Evolutionary conservation across 1,140 invertebrate species (phyloP), one percentile per base, ranked within the genome.

Genomic region (Cephus cinctus): DNA sequence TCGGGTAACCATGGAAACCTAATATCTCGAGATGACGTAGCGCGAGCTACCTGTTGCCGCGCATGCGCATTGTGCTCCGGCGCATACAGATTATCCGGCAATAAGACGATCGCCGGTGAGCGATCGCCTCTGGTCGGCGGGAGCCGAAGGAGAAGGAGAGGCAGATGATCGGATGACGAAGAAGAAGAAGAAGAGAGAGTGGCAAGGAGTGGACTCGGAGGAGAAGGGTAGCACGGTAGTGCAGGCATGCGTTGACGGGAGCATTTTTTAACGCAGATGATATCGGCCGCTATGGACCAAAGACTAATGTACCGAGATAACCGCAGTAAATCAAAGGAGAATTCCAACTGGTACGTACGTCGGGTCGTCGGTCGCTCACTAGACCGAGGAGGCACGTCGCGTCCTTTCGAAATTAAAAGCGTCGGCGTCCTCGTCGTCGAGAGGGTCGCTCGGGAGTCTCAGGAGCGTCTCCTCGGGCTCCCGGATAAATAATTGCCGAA

Each of bases 91-190:
- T n/a, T n/a, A n/a, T 43, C 25, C 38, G 44, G 52, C 59, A 59
- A 56, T 59, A 59, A 59, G 57, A 59, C 58, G 59, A 59, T 59
- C 57, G 57, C 56, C 32, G 35, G 16, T n/a, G n/a, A n/a, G n/a
- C n/a, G n/a, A n/a, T n/a, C n/a, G 32, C 44, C 35, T 47, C 42
- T 25, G 23, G 32, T 20, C 12, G 43, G 42, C 43, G 19, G 25
- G 16, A n/a, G 6, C 4, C 5, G n/a, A 27, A n/a, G n/a, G n/a
- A n/a, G n/a, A 22, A 39, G 39, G 40, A 35, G 44, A 40, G 22
- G 21, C 36, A 27, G 15, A 36, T 14, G 14, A 14, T 3, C 3
- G 12, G 4, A 15, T 16, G 4, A 11, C 16, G 1, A 9, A 18
- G n/a, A 15, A 4, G 1, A 15, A 35, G 34, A 35, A 18, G 20